These are phyloP conservation scores for Nebria ingens DNA, from an alignment of 1,140 invertebrate species.

Conservation along the genomic window DNA sequence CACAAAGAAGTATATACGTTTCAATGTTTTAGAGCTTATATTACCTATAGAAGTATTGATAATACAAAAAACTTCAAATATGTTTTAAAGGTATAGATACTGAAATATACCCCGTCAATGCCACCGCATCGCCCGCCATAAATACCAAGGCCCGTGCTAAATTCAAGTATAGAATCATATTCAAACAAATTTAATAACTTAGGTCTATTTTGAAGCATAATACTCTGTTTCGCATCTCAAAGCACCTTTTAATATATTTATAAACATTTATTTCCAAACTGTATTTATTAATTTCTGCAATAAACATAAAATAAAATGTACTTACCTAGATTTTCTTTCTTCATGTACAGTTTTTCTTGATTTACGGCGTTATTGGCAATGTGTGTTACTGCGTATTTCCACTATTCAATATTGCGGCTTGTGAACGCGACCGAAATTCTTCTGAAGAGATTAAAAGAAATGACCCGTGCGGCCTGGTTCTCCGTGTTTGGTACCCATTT, in stretches of 20 bases:
- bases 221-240: background rate
- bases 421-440: conserved; percentile 12
- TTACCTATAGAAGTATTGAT: too few relatives aligned
- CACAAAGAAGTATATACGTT: too few relatives aligned
- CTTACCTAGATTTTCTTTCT: background rate
- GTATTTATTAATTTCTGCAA: background rate
- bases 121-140: too few relatives aligned
- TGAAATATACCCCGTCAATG: too few relatives aligned
- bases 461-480: conserved; percentile 23
- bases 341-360: conserved; percentile 16
- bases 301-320: background rate
- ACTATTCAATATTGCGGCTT: conserved; percentile 18
- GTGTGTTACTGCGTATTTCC: conserved; percentile 23
- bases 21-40: too few relatives aligned
- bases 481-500: conserved; percentile 21
- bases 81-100: too few relatives aligned
- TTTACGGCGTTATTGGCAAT: conserved; percentile 24
- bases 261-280: background rate
- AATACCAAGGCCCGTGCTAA: too few relatives aligned
- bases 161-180: too few relatives aligned
- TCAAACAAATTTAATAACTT: too few relatives aligned
- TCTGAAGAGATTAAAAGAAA: conserved; percentile 17
- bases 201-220: background rate
- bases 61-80: too few relatives aligned
- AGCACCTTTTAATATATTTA: background rate